Evolutionary conservation across 2,888 invertebrate species (phyloP), one percentile per base, ranked within the genome.

Genomic region (Drosophila percnosoma): DNA sequence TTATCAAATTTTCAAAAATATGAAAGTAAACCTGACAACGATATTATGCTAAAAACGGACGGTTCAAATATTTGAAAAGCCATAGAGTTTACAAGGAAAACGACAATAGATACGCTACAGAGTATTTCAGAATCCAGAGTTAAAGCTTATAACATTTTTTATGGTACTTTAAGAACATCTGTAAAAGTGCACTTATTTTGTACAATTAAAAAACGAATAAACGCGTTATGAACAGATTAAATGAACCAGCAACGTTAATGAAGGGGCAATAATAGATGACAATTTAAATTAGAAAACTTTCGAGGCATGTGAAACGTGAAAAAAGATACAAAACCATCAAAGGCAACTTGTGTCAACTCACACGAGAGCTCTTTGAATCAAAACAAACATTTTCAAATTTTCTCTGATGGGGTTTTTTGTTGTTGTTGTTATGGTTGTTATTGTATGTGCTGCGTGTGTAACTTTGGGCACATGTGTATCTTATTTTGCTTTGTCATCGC

Each of bases 401-500:
- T 33, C 31, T 27, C 10, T 34, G 21, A 29, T 40, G 18, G 5
- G 2, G 54, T 52, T 58, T 55, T 57, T 63, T 36, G 6, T 45
- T 15, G 4, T 45, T 15, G 4, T 31, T 42, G 18, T 34, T 24
- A 31, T 31, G 10, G 7, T 29, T 40, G 33, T 18, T 73, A 5
- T 52, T 40, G 29, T 29, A 3, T 34, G 21, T 42, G 34, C 13
- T 62, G 31, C 55, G 31, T 27, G 42, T 53, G 13, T 45, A 31
- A 33, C 42, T 52, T 31, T 40, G 27, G 42, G 52, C 34, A 58
- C 57, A 52, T 48, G 55, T 59, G 64, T 68, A 36, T 58, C 48
- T 29, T 24, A 62, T 68, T 71, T 53, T 48, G 83, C 68, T 72
- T 70, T 74, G 83, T 84, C 90, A 87, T 82, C 45, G 64, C 54